phyloP scores from a whole-genome alignment of 2,797 vertebrate genomes.

The Pipistrellus nathusii region DNA sequence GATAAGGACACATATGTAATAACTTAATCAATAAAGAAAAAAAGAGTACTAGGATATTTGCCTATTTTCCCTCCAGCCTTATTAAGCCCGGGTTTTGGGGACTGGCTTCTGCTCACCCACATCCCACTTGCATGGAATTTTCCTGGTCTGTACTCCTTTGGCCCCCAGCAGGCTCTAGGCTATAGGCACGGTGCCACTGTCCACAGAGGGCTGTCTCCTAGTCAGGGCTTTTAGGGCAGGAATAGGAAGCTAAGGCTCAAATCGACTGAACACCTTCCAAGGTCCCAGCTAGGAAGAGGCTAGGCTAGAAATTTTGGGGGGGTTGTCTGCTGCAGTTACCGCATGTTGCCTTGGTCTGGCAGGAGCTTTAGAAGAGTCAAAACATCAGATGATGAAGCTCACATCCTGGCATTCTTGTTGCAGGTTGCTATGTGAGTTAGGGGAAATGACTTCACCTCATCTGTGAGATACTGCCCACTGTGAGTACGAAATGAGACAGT shows the following conservation, averaged over 20 bases:
- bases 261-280: not conserved
- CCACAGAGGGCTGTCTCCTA: accelerated
- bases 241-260: not conserved
- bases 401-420: not conserved
- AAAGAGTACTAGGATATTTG: not conserved
- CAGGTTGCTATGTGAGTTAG: not conserved
- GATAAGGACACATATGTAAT: too few relatives aligned
- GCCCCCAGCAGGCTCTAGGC: not conserved
- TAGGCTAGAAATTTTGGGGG: not conserved
- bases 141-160: not conserved
- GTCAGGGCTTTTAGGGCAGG: not conserved
- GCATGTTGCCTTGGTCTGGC: not conserved
- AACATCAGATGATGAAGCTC: not conserved
- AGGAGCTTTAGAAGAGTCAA: not conserved
- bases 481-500: not conserved
- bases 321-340: not conserved
- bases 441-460: not conserved
- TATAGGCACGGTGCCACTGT: not conserved
- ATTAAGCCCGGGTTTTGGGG: not conserved
- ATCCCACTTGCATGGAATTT: not conserved
- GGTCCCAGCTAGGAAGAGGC: not conserved
- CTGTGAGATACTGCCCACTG: not conserved
- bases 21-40: too few relatives aligned
- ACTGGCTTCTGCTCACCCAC: not conserved
- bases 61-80: too few relatives aligned